phyloP scores from a whole-genome alignment of 1,140 invertebrate genomes.

The Reticulitermes speratus region DNA sequence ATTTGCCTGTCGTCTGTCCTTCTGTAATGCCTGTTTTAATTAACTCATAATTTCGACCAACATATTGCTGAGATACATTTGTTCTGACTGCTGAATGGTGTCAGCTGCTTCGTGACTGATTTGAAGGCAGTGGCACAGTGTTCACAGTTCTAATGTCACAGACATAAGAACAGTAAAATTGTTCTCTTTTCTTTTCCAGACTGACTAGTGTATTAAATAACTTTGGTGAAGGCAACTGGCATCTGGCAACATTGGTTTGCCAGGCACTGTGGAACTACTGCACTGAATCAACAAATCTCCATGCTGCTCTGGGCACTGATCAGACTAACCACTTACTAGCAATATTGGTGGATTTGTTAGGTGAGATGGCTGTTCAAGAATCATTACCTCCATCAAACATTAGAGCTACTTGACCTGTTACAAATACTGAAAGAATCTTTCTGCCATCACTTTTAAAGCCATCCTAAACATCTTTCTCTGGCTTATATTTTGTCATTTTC shows the following conservation, averaged over 20 bases:
- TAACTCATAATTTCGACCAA: too few species aligned
- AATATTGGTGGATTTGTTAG: conserved; percentile 58
- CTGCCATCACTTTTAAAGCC: neutral
- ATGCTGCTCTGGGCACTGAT: conserved; percentile 51
- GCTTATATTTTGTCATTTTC: too few species aligned
- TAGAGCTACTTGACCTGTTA: neutral
- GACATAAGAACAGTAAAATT: too few species aligned
- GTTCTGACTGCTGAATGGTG: too few species aligned
- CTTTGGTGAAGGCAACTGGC: conserved; percentile 60
- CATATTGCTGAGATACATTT: too few species aligned
- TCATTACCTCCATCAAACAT: neutral
- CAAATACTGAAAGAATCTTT: neutral
- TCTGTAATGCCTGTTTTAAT: too few species aligned
- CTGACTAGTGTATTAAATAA: conserved; percentile 55
- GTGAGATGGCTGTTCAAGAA: conserved; percentile 39
- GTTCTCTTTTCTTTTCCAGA: conserved; percentile 42
- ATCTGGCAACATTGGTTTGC: conserved; percentile 60
- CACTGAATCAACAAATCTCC: conserved; percentile 54
- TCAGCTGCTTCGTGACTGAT: too few species aligned
- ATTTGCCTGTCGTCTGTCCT: too few species aligned
- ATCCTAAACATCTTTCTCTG: neutral
- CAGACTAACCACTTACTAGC: conserved; percentile 56
- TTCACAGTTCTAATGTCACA: too few species aligned
- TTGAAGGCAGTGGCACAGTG: too few species aligned
- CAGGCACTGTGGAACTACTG: conserved; percentile 72